Evolutionary conservation across 2,888 invertebrate genomes (phyloP).

Genomic region (Campaea margaritaria): DNA sequence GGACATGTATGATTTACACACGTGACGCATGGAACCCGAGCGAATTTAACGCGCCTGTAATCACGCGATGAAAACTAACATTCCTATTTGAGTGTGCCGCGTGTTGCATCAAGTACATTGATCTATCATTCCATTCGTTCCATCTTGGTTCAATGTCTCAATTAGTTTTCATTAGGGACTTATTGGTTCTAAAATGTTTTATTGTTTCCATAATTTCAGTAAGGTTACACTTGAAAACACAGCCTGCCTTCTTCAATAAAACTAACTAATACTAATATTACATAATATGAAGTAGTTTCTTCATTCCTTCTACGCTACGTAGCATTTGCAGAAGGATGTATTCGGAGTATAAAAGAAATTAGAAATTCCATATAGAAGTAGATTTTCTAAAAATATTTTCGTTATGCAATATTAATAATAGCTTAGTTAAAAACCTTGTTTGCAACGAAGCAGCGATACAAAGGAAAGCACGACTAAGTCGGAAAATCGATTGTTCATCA

Average conservation of each 20-base stretch:
- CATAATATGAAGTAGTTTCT: no score
- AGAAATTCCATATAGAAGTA: not conserved
- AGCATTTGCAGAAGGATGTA: no score
- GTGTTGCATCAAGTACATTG: conserved; percentile 8
- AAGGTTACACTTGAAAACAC: no score
- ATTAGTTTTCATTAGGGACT: not conserved
- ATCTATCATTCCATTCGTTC: conserved; percentile 8
- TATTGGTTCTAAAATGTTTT: not conserved
- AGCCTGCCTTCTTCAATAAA: no score
- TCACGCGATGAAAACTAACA: conserved; percentile 37
- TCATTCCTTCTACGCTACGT: no score
- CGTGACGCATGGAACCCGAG: conserved; percentile 37
- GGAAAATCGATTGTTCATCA: conserved; percentile 27
- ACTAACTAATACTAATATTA: no score
- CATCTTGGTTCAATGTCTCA: conserved; percentile 7
- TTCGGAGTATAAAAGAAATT: no score
- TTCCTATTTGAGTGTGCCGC: conserved; percentile 9
- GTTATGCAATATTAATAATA: not conserved
- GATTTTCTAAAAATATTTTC: not conserved
- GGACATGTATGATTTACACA: conserved; percentile 36
- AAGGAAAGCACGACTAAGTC: conserved; percentile 18
- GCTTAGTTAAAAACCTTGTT: not conserved
- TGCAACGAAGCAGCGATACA: conserved; percentile 2
- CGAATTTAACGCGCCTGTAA: conserved; percentile 33
- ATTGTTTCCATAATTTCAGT: no score